A percentile compares a stretch with the other conserved stretches of the same genome.
These are phyloP conservation scores for Crotalus viridis DNA, from an alignment of 2,113 vertebrate genomes.

Conservation along the genomic window DNA sequence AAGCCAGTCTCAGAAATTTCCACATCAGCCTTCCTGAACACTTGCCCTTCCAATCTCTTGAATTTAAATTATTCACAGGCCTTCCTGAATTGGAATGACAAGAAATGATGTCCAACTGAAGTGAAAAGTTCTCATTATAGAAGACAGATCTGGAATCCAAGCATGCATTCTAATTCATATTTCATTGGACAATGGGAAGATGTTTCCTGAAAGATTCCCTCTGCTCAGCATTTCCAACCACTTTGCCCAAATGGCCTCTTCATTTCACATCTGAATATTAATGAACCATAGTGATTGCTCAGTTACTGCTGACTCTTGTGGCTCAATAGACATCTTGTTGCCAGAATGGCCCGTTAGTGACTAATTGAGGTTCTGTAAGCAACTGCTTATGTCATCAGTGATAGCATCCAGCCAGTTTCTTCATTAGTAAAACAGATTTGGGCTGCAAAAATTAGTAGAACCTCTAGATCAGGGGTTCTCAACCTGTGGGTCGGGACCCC, in stretches of 20 bases:
- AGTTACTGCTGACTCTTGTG: background rate
- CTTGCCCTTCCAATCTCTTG: background rate
- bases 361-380: background rate
- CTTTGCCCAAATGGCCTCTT: background rate
- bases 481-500: too few species aligned
- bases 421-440: background rate
- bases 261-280: background rate
- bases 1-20: background rate
- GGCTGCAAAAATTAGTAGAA: background rate
- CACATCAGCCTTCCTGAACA: background rate
- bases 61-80: background rate
- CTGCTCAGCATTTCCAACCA: background rate
- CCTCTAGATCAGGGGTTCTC: too few species aligned
- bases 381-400: background rate
- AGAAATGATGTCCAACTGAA: background rate
- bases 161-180: background rate
- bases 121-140: background rate
- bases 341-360: background rate
- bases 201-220: background rate
- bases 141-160: background rate
- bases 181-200: background rate
- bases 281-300: background rate
- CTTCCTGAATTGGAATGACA: background rate
- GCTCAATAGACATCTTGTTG: background rate
- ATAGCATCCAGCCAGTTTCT: background rate